A percentile compares a stretch with the other conserved stretches of the same genome.
Conservation (phyloP, 2,888 invertebrate genomes). For the Neoascia interrupta region DNA sequence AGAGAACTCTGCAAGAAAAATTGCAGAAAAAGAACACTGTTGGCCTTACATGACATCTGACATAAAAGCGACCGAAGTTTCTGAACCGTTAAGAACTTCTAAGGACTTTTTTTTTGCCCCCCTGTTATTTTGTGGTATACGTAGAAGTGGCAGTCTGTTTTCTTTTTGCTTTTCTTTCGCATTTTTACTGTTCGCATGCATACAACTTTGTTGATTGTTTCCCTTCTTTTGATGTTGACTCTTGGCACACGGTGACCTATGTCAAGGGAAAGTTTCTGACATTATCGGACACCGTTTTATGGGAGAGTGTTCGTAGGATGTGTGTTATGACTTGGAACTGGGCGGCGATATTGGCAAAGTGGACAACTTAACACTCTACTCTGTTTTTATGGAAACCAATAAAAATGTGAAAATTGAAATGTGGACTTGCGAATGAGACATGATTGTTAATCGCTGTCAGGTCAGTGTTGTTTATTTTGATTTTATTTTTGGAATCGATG, state of each 20-base stretch:
- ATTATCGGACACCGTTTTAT: slow-evolving; percentile 12
- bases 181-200: slow-evolving; percentile 8
- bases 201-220: slow-evolving; percentile 48
- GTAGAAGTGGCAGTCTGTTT: background rate
- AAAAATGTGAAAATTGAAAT: too few relatives aligned
- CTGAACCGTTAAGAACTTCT: slow-evolving; percentile 38
- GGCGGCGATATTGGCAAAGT: slow-evolving; percentile 7
- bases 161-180: background rate
- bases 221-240: slow-evolving; percentile 14
- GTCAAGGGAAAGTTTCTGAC: slow-evolving; percentile 30
- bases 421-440: too few relatives aligned
- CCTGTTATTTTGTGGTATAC: background rate
- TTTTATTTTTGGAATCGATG: too few relatives aligned
- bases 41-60: slow-evolving; percentile 36
- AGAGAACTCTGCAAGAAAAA: background rate
- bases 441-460: too few relatives aligned
- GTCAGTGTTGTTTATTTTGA: too few relatives aligned
- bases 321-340: background rate
- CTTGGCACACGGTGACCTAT: slow-evolving; percentile 41
- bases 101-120: slow-evolving; percentile 18
- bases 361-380: slow-evolving; percentile 7
- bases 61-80: slow-evolving; percentile 25
- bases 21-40: background rate
- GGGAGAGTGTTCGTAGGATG: background rate
- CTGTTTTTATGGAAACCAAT: too few relatives aligned